A percentile compares a stretch with the other conserved stretches of the same genome.
phyloP scores from a whole-genome alignment of 2,888 invertebrate species.

The Scaptodrosophila latifasciaeformis region DNA sequence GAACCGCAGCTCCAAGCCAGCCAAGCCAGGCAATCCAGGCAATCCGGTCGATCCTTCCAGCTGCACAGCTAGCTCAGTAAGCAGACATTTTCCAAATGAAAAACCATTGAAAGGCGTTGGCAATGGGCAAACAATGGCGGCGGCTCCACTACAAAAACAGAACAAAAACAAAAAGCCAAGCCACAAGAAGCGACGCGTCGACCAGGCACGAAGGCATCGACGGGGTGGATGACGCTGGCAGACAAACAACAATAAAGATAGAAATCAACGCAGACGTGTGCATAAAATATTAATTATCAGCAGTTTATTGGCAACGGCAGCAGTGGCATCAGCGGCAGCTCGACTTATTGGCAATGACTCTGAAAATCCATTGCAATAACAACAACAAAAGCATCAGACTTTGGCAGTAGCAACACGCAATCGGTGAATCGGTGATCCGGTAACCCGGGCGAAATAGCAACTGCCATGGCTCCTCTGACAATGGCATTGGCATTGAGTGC shows the following conservation, averaged over 20 bases:
- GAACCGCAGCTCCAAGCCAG: slow-evolving; percentile 63
- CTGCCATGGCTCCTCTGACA: too few relatives aligned
- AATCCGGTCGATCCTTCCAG: too few relatives aligned
- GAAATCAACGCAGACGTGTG: slow-evolving; percentile 67
- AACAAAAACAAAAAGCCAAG: slow-evolving; percentile 12
- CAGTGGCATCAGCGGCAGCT: slow-evolving; percentile 14
- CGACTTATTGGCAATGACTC: slow-evolving; percentile 59
- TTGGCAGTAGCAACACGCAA: slow-evolving; percentile 50
- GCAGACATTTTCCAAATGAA: slow-evolving; percentile 66
- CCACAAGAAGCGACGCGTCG: too few relatives aligned
- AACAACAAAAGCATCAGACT: slow-evolving; percentile 22
- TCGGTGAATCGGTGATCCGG: too few relatives aligned
- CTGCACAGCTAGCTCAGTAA: too few relatives aligned
- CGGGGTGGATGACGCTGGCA: slow-evolving; percentile 17
- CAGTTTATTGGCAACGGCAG: slow-evolving; percentile 48
- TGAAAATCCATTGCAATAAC: slow-evolving; percentile 39
- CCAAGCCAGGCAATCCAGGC: too few relatives aligned
- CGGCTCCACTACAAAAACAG: slow-evolving; percentile 17
- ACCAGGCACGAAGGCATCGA: background rate
- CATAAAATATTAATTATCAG: slow-evolving; percentile 66
- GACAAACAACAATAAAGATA: slow-evolving; percentile 67
- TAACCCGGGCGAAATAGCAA: too few relatives aligned
- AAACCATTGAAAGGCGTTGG: slow-evolving; percentile 60
- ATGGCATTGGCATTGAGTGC: slow-evolving; percentile 29
- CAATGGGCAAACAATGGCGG: slow-evolving; percentile 59